Conservation (phyloP, 2,888 invertebrate species). For the Zhuqinia jingwanae region DNA sequence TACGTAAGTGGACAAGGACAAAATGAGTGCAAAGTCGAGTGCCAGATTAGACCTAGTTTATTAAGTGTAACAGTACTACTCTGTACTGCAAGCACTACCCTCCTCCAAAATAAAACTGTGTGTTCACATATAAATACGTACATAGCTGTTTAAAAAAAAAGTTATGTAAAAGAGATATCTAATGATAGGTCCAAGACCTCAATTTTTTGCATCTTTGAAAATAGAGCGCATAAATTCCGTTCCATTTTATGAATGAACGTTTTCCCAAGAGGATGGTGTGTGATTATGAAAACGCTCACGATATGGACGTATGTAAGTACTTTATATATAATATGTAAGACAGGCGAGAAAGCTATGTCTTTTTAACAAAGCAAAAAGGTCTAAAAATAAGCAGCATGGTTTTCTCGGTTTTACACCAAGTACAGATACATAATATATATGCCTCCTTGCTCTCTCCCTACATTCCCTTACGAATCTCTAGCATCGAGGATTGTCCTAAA, state of each 20-base stretch:
- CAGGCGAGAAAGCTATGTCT: too few species aligned
- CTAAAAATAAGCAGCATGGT: too few species aligned
- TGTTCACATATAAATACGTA: neutral
- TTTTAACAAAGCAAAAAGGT: too few species aligned
- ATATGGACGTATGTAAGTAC: too few species aligned
- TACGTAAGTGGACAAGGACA: conserved; percentile 61
- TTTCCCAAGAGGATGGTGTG: neutral
- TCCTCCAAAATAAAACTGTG: conserved; percentile 38
- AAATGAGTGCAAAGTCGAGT: conserved; percentile 15
- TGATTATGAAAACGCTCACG: too few species aligned
- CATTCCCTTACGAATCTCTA: too few species aligned
- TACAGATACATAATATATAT: too few species aligned
- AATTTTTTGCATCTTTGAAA: conserved; percentile 57
- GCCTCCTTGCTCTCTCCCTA: too few species aligned
- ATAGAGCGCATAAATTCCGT: conserved; percentile 47
- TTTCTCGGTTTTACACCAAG: too few species aligned
- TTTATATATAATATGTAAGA: too few species aligned
- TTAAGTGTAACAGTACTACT: conserved; percentile 39
- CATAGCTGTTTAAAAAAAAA: too few species aligned
- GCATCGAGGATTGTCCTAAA: too few species aligned
- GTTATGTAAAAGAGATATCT: conserved; percentile 23
- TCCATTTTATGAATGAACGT: conserved; percentile 50
- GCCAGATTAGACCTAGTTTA: conserved; percentile 58
- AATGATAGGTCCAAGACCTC: conserved; percentile 69
- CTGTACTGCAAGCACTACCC: neutral